Base-by-base conservation (phyloP, 2,113 vertebrate genomes). In the Panthera leo region DNA sequence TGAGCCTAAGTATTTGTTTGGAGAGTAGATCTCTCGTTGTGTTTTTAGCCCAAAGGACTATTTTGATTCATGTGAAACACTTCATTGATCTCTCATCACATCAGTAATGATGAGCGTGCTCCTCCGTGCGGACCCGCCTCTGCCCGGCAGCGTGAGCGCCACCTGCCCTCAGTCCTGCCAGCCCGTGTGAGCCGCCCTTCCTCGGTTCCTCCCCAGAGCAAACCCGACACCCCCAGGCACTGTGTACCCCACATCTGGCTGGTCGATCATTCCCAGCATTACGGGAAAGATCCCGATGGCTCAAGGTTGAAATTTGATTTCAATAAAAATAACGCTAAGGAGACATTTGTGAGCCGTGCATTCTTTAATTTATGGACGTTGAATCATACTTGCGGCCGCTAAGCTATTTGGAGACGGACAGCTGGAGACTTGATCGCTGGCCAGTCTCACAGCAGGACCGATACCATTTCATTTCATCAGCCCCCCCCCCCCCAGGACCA, bases 261-360 rank as follows among this genome's bases (percentile, higher is more conserved):
- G 88, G 67, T 94, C 89, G 95, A 79, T 86, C 21, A 36, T 91
- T 96, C 92, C 53, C 94, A 97, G 79, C 86, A 94, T 97, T 76
- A 70, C 0, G 0, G 78, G 18, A 27, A 94, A 95, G 94, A 85
- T 76, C 96, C 85, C 87, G 12, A 34, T 91, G 65, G 53, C 80
- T 96, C 95, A 90, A 97, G 97, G 84, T 21, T 75, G 92, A 95
- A 91, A 97, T 98, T 96, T 97, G 91, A 78, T 73, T 98, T 98
- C 94, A 97, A 92, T 97, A 89, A 61, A 82, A 96, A 73, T 84
- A 80, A 68, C 25, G 14, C 51, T 39, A 12, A 58, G 27, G 80
- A 36, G 4, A 76, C 36, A 48, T 96, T 95, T n/a, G 63, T 65
- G 73, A 97, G 29, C 76, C 89, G 93, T 3, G 51, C 3, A 19